A percentile compares a stretch with the other conserved stretches of the same genome.
phyloP scores from a whole-genome alignment of 2,113 vertebrate species.

The Syngnathus scovelli region DNA sequence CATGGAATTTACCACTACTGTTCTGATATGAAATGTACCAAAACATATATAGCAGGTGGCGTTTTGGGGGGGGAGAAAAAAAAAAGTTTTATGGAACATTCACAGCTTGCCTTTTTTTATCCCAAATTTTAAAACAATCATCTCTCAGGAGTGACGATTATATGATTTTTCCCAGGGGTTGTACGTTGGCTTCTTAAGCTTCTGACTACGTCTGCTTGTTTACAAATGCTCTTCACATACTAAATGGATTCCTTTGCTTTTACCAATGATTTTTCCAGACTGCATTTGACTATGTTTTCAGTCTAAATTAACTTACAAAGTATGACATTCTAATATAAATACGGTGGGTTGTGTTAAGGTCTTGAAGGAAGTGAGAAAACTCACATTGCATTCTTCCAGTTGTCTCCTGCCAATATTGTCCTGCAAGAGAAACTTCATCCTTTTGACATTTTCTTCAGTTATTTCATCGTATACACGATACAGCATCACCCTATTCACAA shows the following conservation, averaged over 20 bases:
- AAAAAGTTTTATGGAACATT: too few relatives aligned
- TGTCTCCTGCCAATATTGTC: constrained; percentile 29
- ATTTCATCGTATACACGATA: constrained; percentile 57
- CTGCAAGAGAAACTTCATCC: constrained; percentile 56
- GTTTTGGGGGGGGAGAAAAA: too few relatives aligned
- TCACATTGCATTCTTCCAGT: constrained; percentile 56
- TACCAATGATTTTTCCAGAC: not conserved
- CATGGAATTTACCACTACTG: not conserved
- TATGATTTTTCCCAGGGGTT: too few relatives aligned
- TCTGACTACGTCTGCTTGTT: too few relatives aligned
- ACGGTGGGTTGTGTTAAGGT: not conserved
- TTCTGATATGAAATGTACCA: too few relatives aligned
- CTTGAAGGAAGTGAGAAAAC: constrained; percentile 1
- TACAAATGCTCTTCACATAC: too few relatives aligned
- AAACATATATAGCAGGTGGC: too few relatives aligned
- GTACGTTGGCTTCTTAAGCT: too few relatives aligned
- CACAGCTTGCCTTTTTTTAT: too few relatives aligned
- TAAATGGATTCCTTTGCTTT: not conserved
- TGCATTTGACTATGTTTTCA: not conserved
- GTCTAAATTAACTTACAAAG: not conserved
- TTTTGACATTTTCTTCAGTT: constrained; percentile 31
- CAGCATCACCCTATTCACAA: constrained; percentile 62
- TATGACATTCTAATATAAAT: not conserved
- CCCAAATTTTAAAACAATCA: too few relatives aligned
- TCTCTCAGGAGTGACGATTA: too few relatives aligned